Percentiles rank a stretch among this genome's conserved stretches.
Evolutionary conservation across 2,797 vertebrate genomes (phyloP).

Genomic region (Atherinosoma microstoma): DNA sequence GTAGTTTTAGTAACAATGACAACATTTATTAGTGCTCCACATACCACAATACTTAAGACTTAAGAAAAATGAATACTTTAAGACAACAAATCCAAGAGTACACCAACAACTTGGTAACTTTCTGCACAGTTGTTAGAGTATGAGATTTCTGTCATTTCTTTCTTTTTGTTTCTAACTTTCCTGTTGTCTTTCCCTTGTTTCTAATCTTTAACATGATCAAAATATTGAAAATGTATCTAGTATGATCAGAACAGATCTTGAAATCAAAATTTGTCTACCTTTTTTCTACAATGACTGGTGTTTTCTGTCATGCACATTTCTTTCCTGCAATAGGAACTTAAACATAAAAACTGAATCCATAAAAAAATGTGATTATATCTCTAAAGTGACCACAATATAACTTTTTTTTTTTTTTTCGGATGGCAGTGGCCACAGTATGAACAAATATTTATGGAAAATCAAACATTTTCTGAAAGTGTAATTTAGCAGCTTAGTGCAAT

Average conservation of each 20-base stretch:
- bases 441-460: background rate
- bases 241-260: background rate
- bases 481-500: background rate
- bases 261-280: background rate
- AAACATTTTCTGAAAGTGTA: background rate
- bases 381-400: background rate
- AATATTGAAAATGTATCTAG: background rate
- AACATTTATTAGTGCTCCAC: too few relatives aligned
- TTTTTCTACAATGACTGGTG: background rate
- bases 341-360: background rate
- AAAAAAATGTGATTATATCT: background rate
- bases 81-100: too few relatives aligned
- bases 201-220: background rate
- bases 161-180: background rate
- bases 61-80: too few relatives aligned
- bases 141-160: too few relatives aligned
- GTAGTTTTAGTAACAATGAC: too few relatives aligned
- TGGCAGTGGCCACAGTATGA: background rate
- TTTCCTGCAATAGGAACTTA: background rate
- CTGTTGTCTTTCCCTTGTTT: background rate
- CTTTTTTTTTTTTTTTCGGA: background rate
- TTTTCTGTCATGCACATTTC: background rate
- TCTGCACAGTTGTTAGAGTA: too few relatives aligned
- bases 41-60: too few relatives aligned
- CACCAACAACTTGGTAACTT: too few relatives aligned